Evolutionary conservation across 2,888 invertebrate species (phyloP).

Genomic region (Lysandra coridon): DNA sequence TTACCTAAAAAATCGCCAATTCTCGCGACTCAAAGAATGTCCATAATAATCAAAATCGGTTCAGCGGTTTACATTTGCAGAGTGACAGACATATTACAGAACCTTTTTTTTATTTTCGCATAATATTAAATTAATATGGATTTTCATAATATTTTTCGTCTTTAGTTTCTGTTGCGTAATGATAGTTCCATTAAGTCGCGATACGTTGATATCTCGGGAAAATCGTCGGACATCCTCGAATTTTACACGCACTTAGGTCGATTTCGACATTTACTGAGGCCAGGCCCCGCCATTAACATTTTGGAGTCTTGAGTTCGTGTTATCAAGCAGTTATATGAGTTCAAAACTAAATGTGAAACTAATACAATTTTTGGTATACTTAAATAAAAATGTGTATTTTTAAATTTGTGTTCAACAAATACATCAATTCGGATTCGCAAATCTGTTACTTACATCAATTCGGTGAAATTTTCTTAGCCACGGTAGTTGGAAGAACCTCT

Average conservation of each 20-base stretch:
- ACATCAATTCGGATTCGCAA: no score
- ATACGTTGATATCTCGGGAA: background rate
- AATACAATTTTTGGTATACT: background rate
- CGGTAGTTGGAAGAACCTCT: background rate
- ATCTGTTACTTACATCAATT: background rate
- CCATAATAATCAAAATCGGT: background rate
- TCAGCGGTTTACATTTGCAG: background rate
- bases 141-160: background rate
- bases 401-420: no score
- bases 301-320: background rate
- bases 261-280: background rate
- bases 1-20: no score
- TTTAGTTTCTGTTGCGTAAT: background rate
- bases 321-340: background rate
- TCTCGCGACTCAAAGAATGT: no score
- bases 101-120: background rate
- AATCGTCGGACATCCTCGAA: conserved; percentile 10
- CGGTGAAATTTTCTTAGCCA: background rate
- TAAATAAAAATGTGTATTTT: no score
- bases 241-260: background rate
- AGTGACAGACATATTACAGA: no score
- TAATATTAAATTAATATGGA: background rate
- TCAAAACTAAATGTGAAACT: background rate
- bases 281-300: background rate
- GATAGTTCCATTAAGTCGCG: background rate